phyloP scores from a whole-genome alignment of 1,140 invertebrate species.

The Trichogramma pretiosum region DNA sequence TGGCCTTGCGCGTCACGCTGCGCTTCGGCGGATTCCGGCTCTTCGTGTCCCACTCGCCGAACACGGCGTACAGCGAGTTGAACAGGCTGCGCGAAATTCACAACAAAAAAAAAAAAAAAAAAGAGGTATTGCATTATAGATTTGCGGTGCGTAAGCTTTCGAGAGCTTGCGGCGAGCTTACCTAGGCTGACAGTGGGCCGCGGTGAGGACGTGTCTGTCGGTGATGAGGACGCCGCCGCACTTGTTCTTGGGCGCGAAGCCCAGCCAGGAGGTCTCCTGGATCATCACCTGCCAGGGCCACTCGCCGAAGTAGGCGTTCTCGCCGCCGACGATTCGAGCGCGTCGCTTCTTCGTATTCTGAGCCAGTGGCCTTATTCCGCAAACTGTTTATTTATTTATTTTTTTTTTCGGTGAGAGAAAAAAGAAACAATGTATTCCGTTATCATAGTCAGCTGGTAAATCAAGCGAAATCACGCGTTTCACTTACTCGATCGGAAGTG shows the following conservation, averaged over 20 bases:
- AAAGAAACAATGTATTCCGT: too few relatives aligned
- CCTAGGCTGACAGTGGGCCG: constrained; percentile 92
- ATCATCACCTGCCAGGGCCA: constrained; percentile 92
- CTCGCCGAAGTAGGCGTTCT: constrained; percentile 73
- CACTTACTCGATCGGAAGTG: constrained; percentile 15
- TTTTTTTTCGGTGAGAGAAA: too few relatives aligned
- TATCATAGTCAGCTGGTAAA: too few relatives aligned
- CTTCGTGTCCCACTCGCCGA: constrained; percentile 84
- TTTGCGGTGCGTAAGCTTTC: too few relatives aligned
- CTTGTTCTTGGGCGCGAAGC: constrained; percentile 92
- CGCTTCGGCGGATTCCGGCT: constrained; percentile 69
- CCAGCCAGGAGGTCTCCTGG: constrained; percentile 84
- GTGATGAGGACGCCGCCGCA: constrained; percentile 88
- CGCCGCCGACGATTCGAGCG: constrained; percentile 83
- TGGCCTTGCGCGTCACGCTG: constrained; percentile 72
- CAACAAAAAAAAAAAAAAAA: not conserved
- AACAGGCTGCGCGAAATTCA: too few relatives aligned
- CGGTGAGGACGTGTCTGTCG: constrained; percentile 76
- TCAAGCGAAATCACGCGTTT: constrained; percentile 26
- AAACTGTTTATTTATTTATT: too few relatives aligned
- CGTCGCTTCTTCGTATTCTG: too few relatives aligned
- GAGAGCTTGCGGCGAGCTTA: too few relatives aligned
- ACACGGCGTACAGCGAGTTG: constrained; percentile 79
- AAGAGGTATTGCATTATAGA: not conserved
- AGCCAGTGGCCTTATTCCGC: constrained; percentile 73